Percentiles rank a stretch among this genome's conserved stretches.
phyloP scores from a whole-genome alignment of 2,888 invertebrate genomes.

The Clunio marinus region DNA sequence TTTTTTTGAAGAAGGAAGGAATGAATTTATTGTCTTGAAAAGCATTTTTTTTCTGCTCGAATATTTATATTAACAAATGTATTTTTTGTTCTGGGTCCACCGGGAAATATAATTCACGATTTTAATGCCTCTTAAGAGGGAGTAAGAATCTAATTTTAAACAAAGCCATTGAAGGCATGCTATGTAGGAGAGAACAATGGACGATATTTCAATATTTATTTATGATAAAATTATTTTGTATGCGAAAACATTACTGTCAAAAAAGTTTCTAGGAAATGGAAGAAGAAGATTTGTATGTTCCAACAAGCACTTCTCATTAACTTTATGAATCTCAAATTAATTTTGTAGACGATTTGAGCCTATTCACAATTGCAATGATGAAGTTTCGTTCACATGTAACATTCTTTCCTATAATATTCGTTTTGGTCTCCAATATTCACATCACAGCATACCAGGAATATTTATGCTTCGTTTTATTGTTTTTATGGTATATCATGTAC shows the following conservation, averaged over 20 bases:
- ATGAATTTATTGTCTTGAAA: neutral
- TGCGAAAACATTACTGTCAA: too few species aligned
- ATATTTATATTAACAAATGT: constrained; percentile 3
- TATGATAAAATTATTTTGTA: too few species aligned
- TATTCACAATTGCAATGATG: neutral
- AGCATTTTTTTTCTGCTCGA: neutral
- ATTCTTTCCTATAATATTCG: neutral
- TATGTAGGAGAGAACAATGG: neutral
- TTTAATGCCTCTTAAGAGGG: neutral
- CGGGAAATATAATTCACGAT: constrained; percentile 29
- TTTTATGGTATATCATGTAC: neutral
- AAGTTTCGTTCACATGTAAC: neutral
- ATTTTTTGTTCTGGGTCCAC: constrained; percentile 19
- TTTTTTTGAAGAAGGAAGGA: too few species aligned
- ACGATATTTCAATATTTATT: neutral
- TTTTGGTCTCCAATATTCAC: neutral
- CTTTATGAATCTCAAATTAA: neutral
- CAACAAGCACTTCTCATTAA: neutral
- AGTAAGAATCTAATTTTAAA: neutral
- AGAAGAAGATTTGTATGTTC: neutral
- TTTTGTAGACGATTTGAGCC: neutral
- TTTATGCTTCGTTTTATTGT: constrained; percentile 5
- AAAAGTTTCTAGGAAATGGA: neutral
- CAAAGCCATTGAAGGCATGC: neutral
- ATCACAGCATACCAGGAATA: neutral